Evolutionary conservation across 2,113 vertebrate genomes (phyloP).

Genomic region (Xiphias gladius): DNA sequence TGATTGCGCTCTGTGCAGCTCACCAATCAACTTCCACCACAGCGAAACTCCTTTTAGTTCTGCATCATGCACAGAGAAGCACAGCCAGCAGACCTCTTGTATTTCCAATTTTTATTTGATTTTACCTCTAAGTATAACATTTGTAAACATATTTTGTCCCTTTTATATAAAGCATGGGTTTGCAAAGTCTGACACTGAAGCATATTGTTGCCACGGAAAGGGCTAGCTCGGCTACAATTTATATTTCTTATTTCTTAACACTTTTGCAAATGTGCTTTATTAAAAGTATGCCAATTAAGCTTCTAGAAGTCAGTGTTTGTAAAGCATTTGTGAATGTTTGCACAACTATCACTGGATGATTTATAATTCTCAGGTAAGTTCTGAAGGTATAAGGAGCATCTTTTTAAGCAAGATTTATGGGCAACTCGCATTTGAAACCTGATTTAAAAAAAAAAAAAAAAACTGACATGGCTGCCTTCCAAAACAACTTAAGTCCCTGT

Average conservation of each 20-base stretch:
- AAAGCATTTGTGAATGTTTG: no score
- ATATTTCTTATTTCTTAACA: neutral
- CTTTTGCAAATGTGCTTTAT: neutral
- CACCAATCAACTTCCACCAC: constrained; percentile 75
- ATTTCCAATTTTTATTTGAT: neutral
- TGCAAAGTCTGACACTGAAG: neutral
- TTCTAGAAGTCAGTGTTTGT: neutral
- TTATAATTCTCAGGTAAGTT: neutral
- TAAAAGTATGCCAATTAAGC: neutral
- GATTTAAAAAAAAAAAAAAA: no score
- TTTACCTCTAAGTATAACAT: neutral
- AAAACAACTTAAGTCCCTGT: neutral
- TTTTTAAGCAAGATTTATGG: no score
- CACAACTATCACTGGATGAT: neutral
- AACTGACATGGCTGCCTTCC: neutral
- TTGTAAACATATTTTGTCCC: neutral
- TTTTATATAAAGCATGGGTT: neutral
- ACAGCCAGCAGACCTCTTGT: neutral
- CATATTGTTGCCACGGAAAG: neutral
- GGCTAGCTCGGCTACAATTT: neutral
- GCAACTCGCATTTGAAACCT: no score
- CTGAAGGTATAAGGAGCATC: no score
- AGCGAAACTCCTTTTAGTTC: constrained; percentile 73
- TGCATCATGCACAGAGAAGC: constrained; percentile 14
- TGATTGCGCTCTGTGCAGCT: constrained; percentile 37